Conservation (phyloP, 1,140 invertebrate genomes). For the Adoxophyes honmai region DNA sequence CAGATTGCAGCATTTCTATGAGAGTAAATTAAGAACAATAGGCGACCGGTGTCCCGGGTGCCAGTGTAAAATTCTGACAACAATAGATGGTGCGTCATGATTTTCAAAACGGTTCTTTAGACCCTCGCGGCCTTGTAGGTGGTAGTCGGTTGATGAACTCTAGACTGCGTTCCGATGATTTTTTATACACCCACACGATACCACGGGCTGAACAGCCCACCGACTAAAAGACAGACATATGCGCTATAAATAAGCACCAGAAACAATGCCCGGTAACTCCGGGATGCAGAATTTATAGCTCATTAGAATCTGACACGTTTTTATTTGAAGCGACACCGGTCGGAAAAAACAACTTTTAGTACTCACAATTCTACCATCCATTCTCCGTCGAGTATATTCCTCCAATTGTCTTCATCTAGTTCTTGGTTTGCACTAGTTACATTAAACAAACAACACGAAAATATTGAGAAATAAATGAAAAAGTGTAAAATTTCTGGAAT, state of each 20-base stretch:
- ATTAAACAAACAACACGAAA: slow-evolving; percentile 57
- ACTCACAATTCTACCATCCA: slow-evolving; percentile 75
- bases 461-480: slow-evolving; percentile 57
- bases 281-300: slow-evolving; percentile 3
- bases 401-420: slow-evolving; percentile 68
- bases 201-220: background rate
- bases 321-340: slow-evolving; percentile 40
- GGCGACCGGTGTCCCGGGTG: background rate
- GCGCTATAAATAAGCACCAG: slow-evolving; percentile 2
- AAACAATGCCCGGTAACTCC: background rate
- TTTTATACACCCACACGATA: background rate
- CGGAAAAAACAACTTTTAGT: slow-evolving; percentile 22
- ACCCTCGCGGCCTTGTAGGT: slow-evolving; percentile 48
- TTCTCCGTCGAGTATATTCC: slow-evolving; percentile 63
- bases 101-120: slow-evolving; percentile 47
- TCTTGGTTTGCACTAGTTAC: slow-evolving; percentile 56
- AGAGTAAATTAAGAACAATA: background rate
- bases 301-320: slow-evolving; percentile 56
- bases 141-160: slow-evolving; percentile 52
- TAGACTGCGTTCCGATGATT: slow-evolving; percentile 9
- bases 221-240: background rate
- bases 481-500: slow-evolving; percentile 57
- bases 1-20: background rate
- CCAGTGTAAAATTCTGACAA: slow-evolving; percentile 17
- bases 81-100: slow-evolving; percentile 39